Percentiles rank a stretch among this genome's conserved stretches.
phyloP scores from a whole-genome alignment of 2,797 vertebrate genomes.

The Eurystomus glaucurus region DNA sequence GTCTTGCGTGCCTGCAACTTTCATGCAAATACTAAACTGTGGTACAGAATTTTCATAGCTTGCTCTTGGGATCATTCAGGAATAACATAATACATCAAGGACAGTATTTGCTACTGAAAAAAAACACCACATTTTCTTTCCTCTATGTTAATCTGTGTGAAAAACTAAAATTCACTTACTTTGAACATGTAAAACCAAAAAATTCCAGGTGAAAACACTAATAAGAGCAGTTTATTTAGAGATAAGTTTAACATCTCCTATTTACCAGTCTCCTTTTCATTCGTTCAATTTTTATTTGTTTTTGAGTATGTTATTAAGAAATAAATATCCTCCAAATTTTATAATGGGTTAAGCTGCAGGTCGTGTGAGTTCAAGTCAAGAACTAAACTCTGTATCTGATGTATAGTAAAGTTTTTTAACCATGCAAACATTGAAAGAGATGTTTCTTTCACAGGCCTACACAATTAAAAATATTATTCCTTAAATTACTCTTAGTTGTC shows the following conservation, averaged over 20 bases:
- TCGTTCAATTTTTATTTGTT: neutral
- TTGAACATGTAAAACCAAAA: neutral
- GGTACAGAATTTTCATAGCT: neutral
- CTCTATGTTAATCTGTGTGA: neutral
- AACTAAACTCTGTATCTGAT: neutral
- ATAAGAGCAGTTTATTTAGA: neutral
- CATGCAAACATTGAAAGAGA: neutral
- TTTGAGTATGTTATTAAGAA: neutral
- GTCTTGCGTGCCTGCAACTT: neutral
- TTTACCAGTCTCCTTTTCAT: neutral
- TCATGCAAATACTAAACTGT: neutral
- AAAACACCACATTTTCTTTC: neutral
- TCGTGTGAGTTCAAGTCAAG: neutral
- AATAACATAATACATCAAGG: neutral
- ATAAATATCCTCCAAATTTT: neutral
- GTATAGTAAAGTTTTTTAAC: neutral
- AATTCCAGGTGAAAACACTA: neutral
- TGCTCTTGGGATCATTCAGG: neutral
- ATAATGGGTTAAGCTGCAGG: neutral
- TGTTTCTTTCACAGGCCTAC: neutral
- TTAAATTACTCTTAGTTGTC: neutral
- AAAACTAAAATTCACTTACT: neutral
- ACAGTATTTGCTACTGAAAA: neutral
- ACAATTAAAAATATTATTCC: neutral
- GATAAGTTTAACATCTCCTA: neutral